Conservation (phyloP, 2,888 invertebrate genomes). For the Drosophila aldrichi region DNA sequence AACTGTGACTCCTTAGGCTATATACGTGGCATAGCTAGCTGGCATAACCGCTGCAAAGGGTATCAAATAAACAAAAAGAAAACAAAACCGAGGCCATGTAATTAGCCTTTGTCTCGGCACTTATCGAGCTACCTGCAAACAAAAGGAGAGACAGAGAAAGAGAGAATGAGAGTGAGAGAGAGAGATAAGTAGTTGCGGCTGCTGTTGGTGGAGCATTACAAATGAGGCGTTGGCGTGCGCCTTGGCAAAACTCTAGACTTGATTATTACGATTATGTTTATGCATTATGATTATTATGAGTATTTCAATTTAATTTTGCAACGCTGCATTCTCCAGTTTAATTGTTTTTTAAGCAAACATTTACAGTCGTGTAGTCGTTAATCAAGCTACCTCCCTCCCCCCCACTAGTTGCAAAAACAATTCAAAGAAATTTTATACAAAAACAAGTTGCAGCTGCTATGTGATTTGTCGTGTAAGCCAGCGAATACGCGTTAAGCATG, state of each 20-base stretch:
- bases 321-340: conserved; percentile 46
- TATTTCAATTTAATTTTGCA: conserved; percentile 42
- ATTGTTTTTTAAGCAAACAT: conserved; percentile 74
- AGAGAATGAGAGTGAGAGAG: neutral
- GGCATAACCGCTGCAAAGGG: conserved; percentile 6
- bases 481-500: conserved; percentile 29
- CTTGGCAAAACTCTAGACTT: conserved; percentile 22
- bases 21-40: neutral
- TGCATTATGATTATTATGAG: conserved; percentile 43
- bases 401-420: neutral
- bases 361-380: conserved; percentile 56
- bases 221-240: conserved; percentile 80
- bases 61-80: conserved; percentile 13
- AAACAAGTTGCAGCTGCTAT: conserved; percentile 18
- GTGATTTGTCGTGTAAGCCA: conserved; percentile 36
- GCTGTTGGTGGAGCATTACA: conserved; percentile 68
- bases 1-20: conserved; percentile 4
- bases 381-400: conserved; percentile 28
- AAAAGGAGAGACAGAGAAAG: neutral
- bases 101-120: conserved; percentile 45
- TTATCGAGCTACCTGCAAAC: conserved; percentile 10
- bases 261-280: conserved; percentile 40
- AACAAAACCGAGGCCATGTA: conserved; percentile 32
- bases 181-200: neutral
- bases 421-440: neutral